Percentiles rank a stretch among this genome's conserved stretches.
phyloP scores from a whole-genome alignment of 2,797 vertebrate genomes.

The Cryptoblepharus egeriae region DNA sequence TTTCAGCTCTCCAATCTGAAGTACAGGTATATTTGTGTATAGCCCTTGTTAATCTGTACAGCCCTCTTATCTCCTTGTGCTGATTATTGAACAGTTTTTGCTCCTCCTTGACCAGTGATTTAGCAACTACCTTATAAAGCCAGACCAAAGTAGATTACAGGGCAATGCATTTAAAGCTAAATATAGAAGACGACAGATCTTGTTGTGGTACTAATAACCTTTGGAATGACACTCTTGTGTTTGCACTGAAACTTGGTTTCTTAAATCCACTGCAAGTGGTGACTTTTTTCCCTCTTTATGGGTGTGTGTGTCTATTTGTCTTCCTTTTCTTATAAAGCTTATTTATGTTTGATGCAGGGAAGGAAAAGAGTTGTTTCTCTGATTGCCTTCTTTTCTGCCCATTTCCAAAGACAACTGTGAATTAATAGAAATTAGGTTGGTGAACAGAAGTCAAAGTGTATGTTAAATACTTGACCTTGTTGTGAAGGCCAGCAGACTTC shows the following conservation, averaged over 20 bases:
- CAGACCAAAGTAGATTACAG: slow-evolving; percentile 64
- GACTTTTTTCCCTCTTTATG: slow-evolving; percentile 1
- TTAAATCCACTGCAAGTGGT: slow-evolving; percentile 31
- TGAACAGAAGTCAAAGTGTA: slow-evolving; percentile 1
- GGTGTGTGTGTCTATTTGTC: neutral
- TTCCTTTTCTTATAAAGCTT: neutral
- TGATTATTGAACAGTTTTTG: slow-evolving; percentile 34
- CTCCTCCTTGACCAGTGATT: slow-evolving; percentile 23
- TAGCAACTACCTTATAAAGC: slow-evolving; percentile 69
- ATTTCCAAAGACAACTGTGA: neutral
- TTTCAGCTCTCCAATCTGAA: neutral
- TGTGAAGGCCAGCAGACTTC: neutral
- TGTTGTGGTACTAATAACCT: slow-evolving; percentile 69
- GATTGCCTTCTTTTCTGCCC: neutral
- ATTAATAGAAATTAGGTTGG: neutral
- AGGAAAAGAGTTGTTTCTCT: too few species aligned
- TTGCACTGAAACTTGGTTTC: slow-evolving; percentile 17
- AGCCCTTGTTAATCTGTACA: too few species aligned
- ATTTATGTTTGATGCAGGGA: neutral
- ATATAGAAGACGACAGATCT: slow-evolving; percentile 71
- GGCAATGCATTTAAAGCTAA: slow-evolving; percentile 67
- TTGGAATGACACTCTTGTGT: slow-evolving; percentile 46
- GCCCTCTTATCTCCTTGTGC: slow-evolving; percentile 13
- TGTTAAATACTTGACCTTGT: neutral
- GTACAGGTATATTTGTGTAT: too few species aligned